Percentiles rank a stretch among this genome's conserved stretches.
Conservation (phyloP, 2,888 invertebrate species). For the Acronicta aceris region DNA sequence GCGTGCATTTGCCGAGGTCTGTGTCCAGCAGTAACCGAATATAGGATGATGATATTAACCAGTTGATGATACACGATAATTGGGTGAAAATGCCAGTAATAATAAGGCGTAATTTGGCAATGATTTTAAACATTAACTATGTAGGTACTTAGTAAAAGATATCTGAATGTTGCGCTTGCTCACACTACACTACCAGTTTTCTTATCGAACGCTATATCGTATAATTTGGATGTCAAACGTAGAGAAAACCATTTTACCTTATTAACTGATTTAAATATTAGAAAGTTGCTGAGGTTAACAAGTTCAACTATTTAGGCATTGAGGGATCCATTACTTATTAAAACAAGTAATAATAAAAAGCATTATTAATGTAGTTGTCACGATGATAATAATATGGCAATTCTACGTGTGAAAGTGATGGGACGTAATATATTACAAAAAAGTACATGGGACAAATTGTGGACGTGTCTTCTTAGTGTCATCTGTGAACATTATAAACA, state of each 20-base stretch:
- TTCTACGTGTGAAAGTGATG: constrained; percentile 39
- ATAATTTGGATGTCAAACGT: constrained; percentile 27
- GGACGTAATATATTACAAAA: constrained; percentile 20
- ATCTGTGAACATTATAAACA: constrained; percentile 22
- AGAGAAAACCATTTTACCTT: constrained; percentile 35
- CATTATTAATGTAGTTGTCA: constrained; percentile 4
- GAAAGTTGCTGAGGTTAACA: constrained; percentile 39
- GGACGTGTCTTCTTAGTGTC: constrained; percentile 44
- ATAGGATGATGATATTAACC: too few species aligned
- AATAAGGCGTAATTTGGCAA: constrained; percentile 19
- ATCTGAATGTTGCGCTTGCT: constrained; percentile 11
- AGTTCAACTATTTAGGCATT: neutral
- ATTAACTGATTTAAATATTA: constrained; percentile 45
- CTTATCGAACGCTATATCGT: constrained; percentile 20
- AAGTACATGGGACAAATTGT: constrained; percentile 24
- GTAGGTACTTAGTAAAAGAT: constrained; percentile 5
- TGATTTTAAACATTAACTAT: constrained; percentile 6
- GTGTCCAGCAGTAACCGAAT: too few species aligned
- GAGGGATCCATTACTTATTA: constrained; percentile 3
- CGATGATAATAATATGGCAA: neutral
- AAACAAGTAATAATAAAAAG: neutral
- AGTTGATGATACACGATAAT: too few species aligned
- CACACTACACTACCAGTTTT: constrained; percentile 17
- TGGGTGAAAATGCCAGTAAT: too few species aligned
- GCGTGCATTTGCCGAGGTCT: too few species aligned